Percentiles rank a stretch among this genome's conserved stretches.
phyloP scores from a whole-genome alignment of 2,888 invertebrate species.

The Eugnorisma glareosa region DNA sequence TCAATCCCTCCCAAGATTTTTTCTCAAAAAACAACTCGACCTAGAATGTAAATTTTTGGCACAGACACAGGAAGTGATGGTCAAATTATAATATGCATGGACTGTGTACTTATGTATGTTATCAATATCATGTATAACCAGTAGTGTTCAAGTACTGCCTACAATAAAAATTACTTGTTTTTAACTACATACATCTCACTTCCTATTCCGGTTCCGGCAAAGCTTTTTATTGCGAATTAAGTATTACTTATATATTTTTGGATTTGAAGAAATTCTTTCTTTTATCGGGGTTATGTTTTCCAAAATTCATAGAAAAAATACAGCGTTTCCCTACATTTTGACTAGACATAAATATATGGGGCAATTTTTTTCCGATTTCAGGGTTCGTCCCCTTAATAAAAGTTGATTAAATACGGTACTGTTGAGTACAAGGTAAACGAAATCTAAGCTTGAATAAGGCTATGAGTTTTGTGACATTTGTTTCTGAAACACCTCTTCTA shows the following conservation, averaged over 20 bases:
- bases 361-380: too few relatives aligned
- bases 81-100: constrained; percentile 22
- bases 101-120: not conserved
- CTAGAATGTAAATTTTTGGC: constrained; percentile 29
- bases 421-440: too few relatives aligned
- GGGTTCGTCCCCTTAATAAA: too few relatives aligned
- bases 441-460: too few relatives aligned
- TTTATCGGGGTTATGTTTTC: not conserved
- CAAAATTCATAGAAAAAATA: not conserved
- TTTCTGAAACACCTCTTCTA: too few relatives aligned
- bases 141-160: constrained; percentile 9
- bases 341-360: too few relatives aligned
- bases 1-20: not conserved
- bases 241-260: constrained; percentile 8
- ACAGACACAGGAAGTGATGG: constrained; percentile 15
- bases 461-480: too few relatives aligned
- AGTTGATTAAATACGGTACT: too few relatives aligned
- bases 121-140: constrained; percentile 24
- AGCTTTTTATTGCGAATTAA: not conserved
- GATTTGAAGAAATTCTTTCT: not conserved
- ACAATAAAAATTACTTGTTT: constrained; percentile 17
- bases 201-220: constrained; percentile 39
- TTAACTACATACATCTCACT: constrained; percentile 10
- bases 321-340: not conserved
- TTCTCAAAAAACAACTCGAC: not conserved